These are phyloP conservation scores for Mythimna loreyi DNA, from an alignment of 2,888 invertebrate species.

Conservation along the genomic window DNA sequence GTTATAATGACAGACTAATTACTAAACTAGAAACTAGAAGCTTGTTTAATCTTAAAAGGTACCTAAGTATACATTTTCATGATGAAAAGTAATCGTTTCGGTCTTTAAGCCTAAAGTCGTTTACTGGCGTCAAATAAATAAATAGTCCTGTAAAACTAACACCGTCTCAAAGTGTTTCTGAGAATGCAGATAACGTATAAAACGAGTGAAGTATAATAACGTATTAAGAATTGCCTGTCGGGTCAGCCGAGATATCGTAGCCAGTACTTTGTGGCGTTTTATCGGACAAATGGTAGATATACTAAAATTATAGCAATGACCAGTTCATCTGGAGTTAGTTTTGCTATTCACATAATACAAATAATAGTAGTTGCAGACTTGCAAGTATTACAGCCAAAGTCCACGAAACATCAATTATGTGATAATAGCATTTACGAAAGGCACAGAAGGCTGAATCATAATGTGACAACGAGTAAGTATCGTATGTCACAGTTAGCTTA, in stretches of 20 bases:
- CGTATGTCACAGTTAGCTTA: constrained; percentile 56
- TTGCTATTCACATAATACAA: constrained; percentile 86
- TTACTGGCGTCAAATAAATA: constrained; percentile 45
- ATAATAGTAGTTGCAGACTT: constrained; percentile 79
- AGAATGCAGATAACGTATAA: constrained; percentile 62
- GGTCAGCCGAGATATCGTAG: constrained; percentile 88
- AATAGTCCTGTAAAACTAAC: constrained; percentile 60
- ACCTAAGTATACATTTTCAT: constrained; percentile 8
- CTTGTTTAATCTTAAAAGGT: constrained; percentile 7
- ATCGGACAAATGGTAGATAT: constrained; percentile 89
- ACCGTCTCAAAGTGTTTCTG: constrained; percentile 65
- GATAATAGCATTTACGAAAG: constrained; percentile 72
- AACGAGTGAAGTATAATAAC: constrained; percentile 50
- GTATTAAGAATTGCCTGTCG: constrained; percentile 77
- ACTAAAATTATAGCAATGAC: constrained; percentile 86
- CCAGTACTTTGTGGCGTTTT: constrained; percentile 90
- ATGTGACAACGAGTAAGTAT: constrained; percentile 42
- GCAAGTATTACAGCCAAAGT: constrained; percentile 81
- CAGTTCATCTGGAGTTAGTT: constrained; percentile 90
- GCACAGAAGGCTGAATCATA: constrained; percentile 57
- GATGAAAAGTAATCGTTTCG: constrained; percentile 19
- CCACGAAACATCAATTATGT: constrained; percentile 77
- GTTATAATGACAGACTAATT: constrained; percentile 31
- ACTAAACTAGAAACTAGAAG: constrained; percentile 20
- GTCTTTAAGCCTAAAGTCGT: constrained; percentile 70